These are phyloP conservation scores for Ips nitidus DNA, from an alignment of 1,140 invertebrate genomes.

Conservation along the genomic window DNA sequence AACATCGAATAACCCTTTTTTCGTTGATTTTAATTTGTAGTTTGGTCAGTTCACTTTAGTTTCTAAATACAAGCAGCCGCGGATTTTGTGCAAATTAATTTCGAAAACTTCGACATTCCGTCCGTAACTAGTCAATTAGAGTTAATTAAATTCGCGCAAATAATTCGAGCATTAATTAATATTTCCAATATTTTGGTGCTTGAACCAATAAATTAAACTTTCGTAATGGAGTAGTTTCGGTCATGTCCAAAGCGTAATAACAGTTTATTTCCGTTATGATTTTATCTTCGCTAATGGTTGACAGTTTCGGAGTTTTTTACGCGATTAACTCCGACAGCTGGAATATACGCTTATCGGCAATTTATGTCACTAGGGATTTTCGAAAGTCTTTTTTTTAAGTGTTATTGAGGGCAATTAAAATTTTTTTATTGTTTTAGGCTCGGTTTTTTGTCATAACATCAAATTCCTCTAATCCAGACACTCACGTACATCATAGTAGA, in stretches of 20 bases:
- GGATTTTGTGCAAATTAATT: too few relatives aligned
- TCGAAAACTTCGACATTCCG: too few relatives aligned
- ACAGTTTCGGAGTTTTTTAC: conserved; percentile 18
- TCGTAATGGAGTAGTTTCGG: conserved; percentile 8
- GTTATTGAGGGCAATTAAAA: background rate
- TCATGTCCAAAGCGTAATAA: conserved; percentile 18
- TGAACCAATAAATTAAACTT: conserved; percentile 6
- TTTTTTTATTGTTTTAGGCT: too few relatives aligned
- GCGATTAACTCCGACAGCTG: conserved; percentile 17
- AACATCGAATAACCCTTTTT: too few relatives aligned
- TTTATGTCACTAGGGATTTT: background rate
- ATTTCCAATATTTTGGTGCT: conserved; percentile 14
- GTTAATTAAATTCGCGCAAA: too few relatives aligned
- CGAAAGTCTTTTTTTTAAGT: background rate
- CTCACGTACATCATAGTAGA: too few relatives aligned
- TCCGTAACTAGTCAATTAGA: too few relatives aligned
- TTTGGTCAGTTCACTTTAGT: too few relatives aligned
- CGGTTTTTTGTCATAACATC: too few relatives aligned
- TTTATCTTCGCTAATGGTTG: conserved; percentile 17
- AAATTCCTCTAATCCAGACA: too few relatives aligned
- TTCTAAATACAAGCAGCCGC: too few relatives aligned
- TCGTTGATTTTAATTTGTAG: too few relatives aligned
- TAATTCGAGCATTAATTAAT: background rate
- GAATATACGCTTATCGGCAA: conserved; percentile 6
- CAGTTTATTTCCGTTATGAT: conserved; percentile 21